Evolutionary conservation across 2,113 vertebrate genomes (phyloP).

Genomic region (Electrona antarctica): DNA sequence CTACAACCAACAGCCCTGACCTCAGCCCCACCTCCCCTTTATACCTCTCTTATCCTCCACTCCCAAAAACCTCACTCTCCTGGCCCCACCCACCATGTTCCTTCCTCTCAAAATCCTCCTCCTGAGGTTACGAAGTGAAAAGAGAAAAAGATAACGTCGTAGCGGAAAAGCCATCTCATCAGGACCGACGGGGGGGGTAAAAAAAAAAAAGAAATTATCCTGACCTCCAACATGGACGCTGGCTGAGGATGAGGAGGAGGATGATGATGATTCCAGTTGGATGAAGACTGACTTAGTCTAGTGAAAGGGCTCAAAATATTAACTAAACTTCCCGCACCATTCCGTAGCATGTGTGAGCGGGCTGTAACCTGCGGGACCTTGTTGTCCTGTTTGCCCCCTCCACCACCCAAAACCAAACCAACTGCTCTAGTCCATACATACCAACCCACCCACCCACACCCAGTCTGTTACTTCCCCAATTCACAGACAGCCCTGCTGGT

Average conservation of each 20-base stretch:
- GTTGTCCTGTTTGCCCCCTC: slow-evolving; percentile 5
- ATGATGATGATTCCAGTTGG: slow-evolving; percentile 52
- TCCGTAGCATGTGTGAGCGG: slow-evolving; percentile 58
- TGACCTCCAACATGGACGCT: slow-evolving; percentile 26
- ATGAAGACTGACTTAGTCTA: slow-evolving; percentile 58
- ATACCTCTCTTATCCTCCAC: background rate
- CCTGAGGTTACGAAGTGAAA: slow-evolving; percentile 45
- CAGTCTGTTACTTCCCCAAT: background rate
- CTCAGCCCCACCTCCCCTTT: background rate
- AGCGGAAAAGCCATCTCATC: slow-evolving; percentile 37
- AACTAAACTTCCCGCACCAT: slow-evolving; percentile 66
- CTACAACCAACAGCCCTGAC: slow-evolving; percentile 34
- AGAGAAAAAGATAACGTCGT: slow-evolving; percentile 52
- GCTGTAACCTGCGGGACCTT: slow-evolving; percentile 24
- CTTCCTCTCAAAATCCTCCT: slow-evolving; percentile 32
- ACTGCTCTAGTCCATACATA: background rate
- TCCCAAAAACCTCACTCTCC: slow-evolving; percentile 3
- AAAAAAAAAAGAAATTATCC: slow-evolving; percentile 37
- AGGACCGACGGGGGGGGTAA: slow-evolving; percentile 14
- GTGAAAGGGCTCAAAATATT: slow-evolving; percentile 54
- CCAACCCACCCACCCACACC: background rate
- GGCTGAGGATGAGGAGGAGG: slow-evolving; percentile 36
- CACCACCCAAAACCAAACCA: slow-evolving; percentile 12
- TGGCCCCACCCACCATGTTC: slow-evolving; percentile 16
- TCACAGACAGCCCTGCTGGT: background rate